These are phyloP conservation scores for Ophthalmolycus amberensis DNA, from an alignment of 2,113 vertebrate species.

Conservation along the genomic window DNA sequence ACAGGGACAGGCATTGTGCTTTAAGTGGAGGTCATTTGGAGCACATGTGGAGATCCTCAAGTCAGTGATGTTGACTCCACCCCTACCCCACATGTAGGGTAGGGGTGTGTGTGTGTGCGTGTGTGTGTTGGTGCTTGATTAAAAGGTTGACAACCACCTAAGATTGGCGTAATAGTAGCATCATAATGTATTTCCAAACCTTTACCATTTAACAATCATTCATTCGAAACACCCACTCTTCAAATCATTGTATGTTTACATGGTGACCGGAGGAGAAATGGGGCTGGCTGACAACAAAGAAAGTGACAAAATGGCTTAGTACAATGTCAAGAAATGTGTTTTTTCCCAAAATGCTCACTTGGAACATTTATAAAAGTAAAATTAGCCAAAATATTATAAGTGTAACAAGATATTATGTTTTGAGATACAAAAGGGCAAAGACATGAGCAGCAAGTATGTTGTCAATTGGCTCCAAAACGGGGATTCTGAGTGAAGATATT, in stretches of 20 bases:
- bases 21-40: constrained; percentile 46
- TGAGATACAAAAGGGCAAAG: not conserved
- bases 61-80: not conserved
- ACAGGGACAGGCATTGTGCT: constrained; percentile 14
- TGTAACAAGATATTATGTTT: not conserved
- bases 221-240: not conserved
- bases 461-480: not conserved
- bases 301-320: not conserved
- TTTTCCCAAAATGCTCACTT: not conserved
- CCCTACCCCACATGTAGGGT: too few relatives aligned
- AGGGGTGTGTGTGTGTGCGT: not conserved
- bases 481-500: not conserved
- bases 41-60: not conserved
- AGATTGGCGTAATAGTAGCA: constrained; percentile 5
- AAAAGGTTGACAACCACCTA: constrained; percentile 12
- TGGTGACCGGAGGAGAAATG: not conserved
- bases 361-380: not conserved
- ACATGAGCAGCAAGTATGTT: not conserved
- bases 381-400: too few relatives aligned
- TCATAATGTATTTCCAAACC: constrained; percentile 4
- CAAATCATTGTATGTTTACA: constrained; percentile 2
- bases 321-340: not conserved
- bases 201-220: not conserved
- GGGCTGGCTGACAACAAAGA: not conserved
- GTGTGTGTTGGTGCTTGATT: constrained; percentile 22